Base-by-base conservation (phyloP, 2,797 vertebrate species). In the Eidolon dupreanum region DNA sequence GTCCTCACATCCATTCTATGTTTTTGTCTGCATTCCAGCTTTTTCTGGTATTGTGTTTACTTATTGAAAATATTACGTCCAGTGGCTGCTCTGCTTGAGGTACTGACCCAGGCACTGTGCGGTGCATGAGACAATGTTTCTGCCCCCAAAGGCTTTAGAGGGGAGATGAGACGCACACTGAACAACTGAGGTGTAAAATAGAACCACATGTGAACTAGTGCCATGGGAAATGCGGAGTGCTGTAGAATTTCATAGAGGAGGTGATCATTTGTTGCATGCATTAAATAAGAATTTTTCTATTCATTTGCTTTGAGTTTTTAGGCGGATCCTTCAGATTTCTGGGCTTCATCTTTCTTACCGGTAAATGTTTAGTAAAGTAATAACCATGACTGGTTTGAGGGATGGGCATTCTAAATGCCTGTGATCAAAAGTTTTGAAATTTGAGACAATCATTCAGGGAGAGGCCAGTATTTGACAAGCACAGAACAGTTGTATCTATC, bases 281-380 rank as follows among this genome's bases (percentile, higher is more conserved):
- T 85, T 68, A 66, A 74, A 41, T 5, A 85, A 53, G 26, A 33
- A 7, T 59, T 78, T 84, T 93, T 81, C 36, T 59, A 2, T 77
- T 75, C 20, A 85, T 38, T 81, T 82, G 46, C 26, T 88, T 96
- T 82, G 63, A 51, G 36, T 79, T 91, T 87, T 79, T 79, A 88
- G 63, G 59, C 51, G 94, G 90, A 17, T 61, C 17, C 36, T 28
- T 93, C 38, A 82, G 17, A 88, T 84, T 73, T 55, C 59, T 93
- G 77, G 49, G 13, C 57, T 77, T 94, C 55, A 65, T 1, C 68
- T 77, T 90, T 92, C 55, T 49, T 86, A 36, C 65, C 95, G 28
- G 26, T 77, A 88, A 95, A 46, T 77, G 63, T 77, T 68, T 61
- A 46, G 28, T 90, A 31, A 63, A 95, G 28, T 68, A 82, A 78